Evolutionary conservation across 2,113 vertebrate species (phyloP).

Genomic region (Lutjanus erythropterus): DNA sequence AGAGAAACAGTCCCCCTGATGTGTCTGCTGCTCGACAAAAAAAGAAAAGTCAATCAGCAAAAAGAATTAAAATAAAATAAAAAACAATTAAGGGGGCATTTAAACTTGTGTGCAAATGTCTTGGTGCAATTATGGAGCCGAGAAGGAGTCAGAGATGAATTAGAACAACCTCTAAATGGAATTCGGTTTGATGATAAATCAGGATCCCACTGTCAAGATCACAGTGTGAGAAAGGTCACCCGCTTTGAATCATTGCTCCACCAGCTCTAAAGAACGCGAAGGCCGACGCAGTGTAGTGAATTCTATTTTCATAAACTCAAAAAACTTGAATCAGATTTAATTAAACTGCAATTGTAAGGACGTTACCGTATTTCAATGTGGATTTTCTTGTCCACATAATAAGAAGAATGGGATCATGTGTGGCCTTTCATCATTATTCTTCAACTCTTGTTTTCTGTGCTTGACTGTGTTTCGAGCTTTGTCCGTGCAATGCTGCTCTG

Average conservation of each 20-base stretch:
- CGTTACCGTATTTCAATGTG: slow-evolving; percentile 1
- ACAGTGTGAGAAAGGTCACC: slow-evolving; percentile 66
- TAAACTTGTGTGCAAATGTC: slow-evolving; percentile 49
- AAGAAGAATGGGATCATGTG: neutral
- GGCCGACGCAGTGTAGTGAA: neutral
- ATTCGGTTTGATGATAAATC: slow-evolving; percentile 67
- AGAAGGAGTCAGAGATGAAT: slow-evolving; percentile 61
- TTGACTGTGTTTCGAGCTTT: neutral
- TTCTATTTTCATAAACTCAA: slow-evolving; percentile 41
- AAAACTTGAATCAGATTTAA: slow-evolving; percentile 39
- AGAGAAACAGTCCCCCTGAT: slow-evolving; percentile 18
- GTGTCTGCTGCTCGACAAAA: slow-evolving; percentile 27
- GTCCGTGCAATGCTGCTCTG: slow-evolving; percentile 12
- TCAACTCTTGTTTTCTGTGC: neutral
- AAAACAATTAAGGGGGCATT: slow-evolving; percentile 47
- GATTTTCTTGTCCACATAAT: slow-evolving; percentile 5
- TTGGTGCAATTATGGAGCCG: slow-evolving; percentile 45
- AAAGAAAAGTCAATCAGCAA: slow-evolving; percentile 47
- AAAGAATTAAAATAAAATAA: slow-evolving; percentile 44
- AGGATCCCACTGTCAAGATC: slow-evolving; percentile 54
- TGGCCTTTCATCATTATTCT: neutral
- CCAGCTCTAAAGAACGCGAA: neutral
- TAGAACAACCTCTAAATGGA: slow-evolving; percentile 56
- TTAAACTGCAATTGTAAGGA: neutral
- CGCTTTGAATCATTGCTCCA: slow-evolving; percentile 55